Evolutionary conservation across 2,113 vertebrate species (phyloP), one percentile per base, ranked within the genome.

Genomic region (Tetrao urogallus): DNA sequence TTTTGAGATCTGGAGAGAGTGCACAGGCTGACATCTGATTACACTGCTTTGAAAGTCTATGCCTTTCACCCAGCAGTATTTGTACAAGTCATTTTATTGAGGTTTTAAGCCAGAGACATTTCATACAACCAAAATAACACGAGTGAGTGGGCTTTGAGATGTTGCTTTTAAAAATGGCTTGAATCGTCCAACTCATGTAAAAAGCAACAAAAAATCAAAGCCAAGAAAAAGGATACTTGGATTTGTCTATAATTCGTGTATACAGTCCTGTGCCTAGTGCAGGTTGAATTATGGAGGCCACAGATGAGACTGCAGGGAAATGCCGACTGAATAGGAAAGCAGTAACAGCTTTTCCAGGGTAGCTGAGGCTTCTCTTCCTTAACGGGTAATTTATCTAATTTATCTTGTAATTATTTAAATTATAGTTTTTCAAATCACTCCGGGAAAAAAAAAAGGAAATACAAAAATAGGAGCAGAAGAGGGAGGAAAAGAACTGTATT

Each of bases 131-230:
- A 64, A 86, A 89, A 78, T 25, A 66, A 54, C 17, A 72, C 25
- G 10, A 63, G n/a, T 21, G 20, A 8, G 24, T 88, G n/a, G 43
- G 22, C 66, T 71, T 64, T 61, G 52, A 81, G 34, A 36, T 22
- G 27, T 18, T 60, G 40, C 24, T 57, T 57, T 27, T 80, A 66
- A 69, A 76, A 76, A 50, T 32, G 77, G 56, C 18, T 50, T 52
- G 30, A 77, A 42, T 48, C 72, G 47, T 54, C 19, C 24, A 43
- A 8, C 12, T 83, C 77, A 66, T 84, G 21, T 64, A 78, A 82
- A 61, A 38, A 84, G 28, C 22, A 70, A 57, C 15, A 70, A 77
- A 80, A 88, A 42, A 50, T 64, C 60, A 92, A 65, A 89, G 27
- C 16, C 43, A 67, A 78, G 32, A 60, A 30, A 60, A 89, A 71